Conservation (phyloP, 92 coral and sea anemone genomes). For the Palythoa grandis region DNA sequence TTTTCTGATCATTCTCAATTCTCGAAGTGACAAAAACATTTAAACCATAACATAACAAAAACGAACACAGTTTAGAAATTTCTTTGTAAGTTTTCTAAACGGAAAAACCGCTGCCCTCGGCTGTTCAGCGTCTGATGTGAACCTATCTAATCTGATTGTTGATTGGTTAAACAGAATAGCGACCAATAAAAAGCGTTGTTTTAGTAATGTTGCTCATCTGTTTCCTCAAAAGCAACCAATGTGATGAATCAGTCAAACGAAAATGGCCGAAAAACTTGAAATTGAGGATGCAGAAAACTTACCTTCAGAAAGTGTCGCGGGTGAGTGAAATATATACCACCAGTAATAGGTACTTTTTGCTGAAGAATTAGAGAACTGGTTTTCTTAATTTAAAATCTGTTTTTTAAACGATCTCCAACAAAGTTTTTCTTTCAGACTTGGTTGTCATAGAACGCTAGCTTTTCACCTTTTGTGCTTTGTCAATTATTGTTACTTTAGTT, state of each 20-base stretch:
- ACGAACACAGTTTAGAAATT: neutral
- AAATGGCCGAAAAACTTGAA: conserved; percentile 79
- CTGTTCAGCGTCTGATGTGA: neutral
- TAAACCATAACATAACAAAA: neutral
- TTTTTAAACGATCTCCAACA: neutral
- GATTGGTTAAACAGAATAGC: conserved; percentile 1
- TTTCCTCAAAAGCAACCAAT: neutral
- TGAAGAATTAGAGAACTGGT: neutral
- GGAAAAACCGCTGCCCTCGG: conserved; percentile 26
- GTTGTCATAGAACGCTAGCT: neutral
- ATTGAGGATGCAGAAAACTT: neutral
- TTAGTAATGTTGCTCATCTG: neutral
- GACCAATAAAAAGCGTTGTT: conserved; percentile 33
- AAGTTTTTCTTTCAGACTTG: neutral
- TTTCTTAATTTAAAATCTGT: neutral
- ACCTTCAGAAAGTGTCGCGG: neutral
- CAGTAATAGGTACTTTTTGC: neutral
- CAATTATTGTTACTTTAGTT: neutral
- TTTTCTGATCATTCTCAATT: neutral
- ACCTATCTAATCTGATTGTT: conserved; percentile 25
- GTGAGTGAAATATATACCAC: neutral
- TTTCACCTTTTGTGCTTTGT: neutral
- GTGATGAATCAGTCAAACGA: conserved; percentile 77
- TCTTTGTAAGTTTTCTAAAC: neutral
- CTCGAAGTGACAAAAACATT: neutral